Evolutionary conservation across 2,797 vertebrate genomes (phyloP).

Genomic region (Sebastes melanostomus): DNA sequence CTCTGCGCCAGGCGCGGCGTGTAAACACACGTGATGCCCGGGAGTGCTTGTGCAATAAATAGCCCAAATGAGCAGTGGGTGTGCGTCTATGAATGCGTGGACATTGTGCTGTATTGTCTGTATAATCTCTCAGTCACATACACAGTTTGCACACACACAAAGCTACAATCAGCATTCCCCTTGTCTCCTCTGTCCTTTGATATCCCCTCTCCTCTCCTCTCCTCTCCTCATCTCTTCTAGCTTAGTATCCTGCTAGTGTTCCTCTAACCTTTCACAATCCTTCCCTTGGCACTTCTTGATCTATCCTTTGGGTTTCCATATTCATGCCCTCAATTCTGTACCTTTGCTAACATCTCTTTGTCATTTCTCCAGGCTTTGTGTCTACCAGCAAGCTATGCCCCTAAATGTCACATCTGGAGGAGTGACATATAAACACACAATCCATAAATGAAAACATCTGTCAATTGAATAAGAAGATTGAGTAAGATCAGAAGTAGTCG

Average conservation of each 20-base stretch:
- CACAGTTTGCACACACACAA: slow-evolving; percentile 10
- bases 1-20: slow-evolving; percentile 18
- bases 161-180: slow-evolving; percentile 42
- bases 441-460: neutral
- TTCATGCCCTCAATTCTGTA: slow-evolving; percentile 20
- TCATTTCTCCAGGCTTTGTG: slow-evolving; percentile 36
- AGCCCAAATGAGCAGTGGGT: slow-evolving; percentile 45
- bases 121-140: slow-evolving; percentile 3
- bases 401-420: slow-evolving; percentile 40
- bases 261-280: slow-evolving; percentile 60
- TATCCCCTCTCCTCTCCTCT: neutral
- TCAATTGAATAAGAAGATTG: neutral
- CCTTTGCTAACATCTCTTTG: slow-evolving; percentile 16
- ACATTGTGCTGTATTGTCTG: slow-evolving; percentile 34
- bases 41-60: slow-evolving; percentile 65
- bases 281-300: slow-evolving; percentile 42
- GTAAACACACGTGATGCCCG: slow-evolving; percentile 57
- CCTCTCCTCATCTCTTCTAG: neutral
- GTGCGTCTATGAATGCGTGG: slow-evolving; percentile 27
- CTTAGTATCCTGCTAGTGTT: slow-evolving; percentile 25
- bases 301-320: slow-evolving; percentile 32
- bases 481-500: neutral
- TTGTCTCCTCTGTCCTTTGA: slow-evolving; percentile 22
- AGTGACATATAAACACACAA: neutral
- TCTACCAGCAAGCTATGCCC: neutral